Base-by-base conservation (phyloP, 2,113 vertebrate genomes). In the Platichthys flesus region DNA sequence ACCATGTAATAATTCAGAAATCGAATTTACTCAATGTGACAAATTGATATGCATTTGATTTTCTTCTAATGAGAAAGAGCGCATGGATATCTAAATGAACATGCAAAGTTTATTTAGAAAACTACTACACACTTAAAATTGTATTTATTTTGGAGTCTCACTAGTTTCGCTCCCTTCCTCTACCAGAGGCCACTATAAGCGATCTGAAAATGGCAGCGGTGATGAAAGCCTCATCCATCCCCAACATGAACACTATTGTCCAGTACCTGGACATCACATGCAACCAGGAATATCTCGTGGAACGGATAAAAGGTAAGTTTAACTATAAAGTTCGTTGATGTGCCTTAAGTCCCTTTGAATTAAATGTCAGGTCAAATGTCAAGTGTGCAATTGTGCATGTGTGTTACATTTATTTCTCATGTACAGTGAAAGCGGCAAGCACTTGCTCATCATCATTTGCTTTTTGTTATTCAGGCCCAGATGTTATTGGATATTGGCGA, bases 281-380 rank as follows among this genome's bases (percentile, higher is more conserved):
- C 0, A 99, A 97, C 91, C 98, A 98, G 84, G 98, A 99, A 3
- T 99, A 99, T 71, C 86, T 99, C 56, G 96, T 96, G 12, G 98
- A 99, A 10, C 94, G 97, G 69, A 94, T 99, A 69, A 97, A 95
- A 93, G 98, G 98, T 98, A 74, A 0, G 76, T 72, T 65, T 51
- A 4, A 51, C 15, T 20, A 0, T 31, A 8, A 35, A 64, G 9
- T 15, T 24, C 12, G 21, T 4, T 15, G 28, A 5, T 35, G 13
- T 57, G 23, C 14, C 56, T 4, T 5, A 51, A 18, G 7, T 42
- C 40, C 9, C 35, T 37, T 9, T 9, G 35, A 47, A 14, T 47
- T 16, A 47, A 16, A 16, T 47, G 45, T 3, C 15, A n/a, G n/a
- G n/a, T n/a, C n/a, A n/a, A n/a, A n/a, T n/a, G 12, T 47, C 12